A percentile compares a stretch with the other conserved stretches of the same genome.
These are phyloP conservation scores for Polyploca ridens DNA, from an alignment of 2,888 invertebrate species.

Conservation along the genomic window DNA sequence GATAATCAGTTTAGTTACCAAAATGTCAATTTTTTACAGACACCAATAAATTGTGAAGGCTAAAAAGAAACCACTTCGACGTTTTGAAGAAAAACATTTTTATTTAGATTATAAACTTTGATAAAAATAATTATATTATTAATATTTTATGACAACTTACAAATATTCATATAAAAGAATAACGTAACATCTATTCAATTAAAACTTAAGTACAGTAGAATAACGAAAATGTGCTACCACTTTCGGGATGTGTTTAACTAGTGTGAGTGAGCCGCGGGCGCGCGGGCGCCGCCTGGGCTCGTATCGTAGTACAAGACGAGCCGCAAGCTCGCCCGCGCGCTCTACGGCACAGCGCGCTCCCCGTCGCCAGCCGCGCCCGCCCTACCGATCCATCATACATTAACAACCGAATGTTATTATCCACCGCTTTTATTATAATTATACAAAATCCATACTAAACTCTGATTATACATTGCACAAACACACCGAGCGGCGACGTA, in stretches of 20 bases:
- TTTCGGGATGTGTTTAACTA: constrained; percentile 81
- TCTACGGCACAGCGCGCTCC: constrained; percentile 19
- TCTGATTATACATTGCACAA: constrained; percentile 71
- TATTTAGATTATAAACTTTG: constrained; percentile 86
- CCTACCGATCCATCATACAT: constrained; percentile 26
- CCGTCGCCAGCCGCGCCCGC: constrained; percentile 27
- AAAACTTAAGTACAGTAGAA: constrained; percentile 78
- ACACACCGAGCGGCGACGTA: constrained; percentile 39
- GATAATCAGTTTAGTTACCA: background rate
- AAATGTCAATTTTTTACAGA: constrained; percentile 9
- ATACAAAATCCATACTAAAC: constrained; percentile 42
- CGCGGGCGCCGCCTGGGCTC: constrained; percentile 30
- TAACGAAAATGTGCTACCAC: constrained; percentile 82
- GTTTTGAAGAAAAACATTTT: constrained; percentile 85
- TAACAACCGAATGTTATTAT: constrained; percentile 25
- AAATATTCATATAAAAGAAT: constrained; percentile 84
- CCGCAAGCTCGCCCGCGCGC: constrained; percentile 26
- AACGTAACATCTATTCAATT: constrained; percentile 84
- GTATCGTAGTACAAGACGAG: background rate
- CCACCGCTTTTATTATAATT: constrained; percentile 36
- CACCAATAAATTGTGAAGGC: constrained; percentile 18
- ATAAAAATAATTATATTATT: constrained; percentile 86
- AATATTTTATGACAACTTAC: constrained; percentile 85
- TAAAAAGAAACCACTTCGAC: constrained; percentile 54
- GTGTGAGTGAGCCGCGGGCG: constrained; percentile 75